These are phyloP conservation scores for Dendronephthya gigantea DNA, from an alignment of 64 coral and sea anemone genomes.

Conservation along the genomic window DNA sequence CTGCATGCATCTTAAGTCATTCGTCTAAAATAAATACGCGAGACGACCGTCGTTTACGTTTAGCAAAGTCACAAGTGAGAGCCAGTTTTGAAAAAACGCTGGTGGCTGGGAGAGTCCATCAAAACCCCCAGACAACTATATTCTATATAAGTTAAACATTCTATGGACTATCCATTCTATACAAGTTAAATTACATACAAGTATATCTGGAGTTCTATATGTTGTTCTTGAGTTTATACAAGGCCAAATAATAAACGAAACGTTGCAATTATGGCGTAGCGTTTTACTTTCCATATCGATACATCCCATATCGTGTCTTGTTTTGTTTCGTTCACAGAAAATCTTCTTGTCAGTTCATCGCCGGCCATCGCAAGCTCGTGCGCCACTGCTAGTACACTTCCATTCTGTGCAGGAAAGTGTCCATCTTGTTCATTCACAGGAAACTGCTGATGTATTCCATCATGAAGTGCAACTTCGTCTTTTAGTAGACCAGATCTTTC, in stretches of 20 bases:
- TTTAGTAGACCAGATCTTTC: background rate
- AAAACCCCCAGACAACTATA: background rate
- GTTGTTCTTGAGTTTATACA: background rate
- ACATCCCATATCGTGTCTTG: background rate
- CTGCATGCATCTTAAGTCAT: background rate
- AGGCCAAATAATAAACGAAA: background rate
- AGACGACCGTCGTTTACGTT: background rate
- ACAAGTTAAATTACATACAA: background rate
- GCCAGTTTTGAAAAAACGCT: background rate
- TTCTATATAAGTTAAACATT: background rate
- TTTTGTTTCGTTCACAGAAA: background rate
- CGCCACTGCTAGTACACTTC: background rate
- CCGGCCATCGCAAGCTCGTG: background rate
- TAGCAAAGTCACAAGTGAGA: too few species aligned
- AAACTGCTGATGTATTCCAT: background rate
- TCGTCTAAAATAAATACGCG: background rate
- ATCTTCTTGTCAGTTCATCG: background rate
- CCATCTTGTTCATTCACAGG: background rate
- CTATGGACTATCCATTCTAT: background rate
- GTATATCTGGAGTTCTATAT: background rate
- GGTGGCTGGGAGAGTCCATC: background rate
- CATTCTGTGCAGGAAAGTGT: background rate
- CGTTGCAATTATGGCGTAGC: background rate
- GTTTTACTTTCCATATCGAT: background rate
- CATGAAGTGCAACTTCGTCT: too few species aligned